Conservation (phyloP, 35 echinoderm and acorn worm genomes). For the Apostichopus californicus region DNA sequence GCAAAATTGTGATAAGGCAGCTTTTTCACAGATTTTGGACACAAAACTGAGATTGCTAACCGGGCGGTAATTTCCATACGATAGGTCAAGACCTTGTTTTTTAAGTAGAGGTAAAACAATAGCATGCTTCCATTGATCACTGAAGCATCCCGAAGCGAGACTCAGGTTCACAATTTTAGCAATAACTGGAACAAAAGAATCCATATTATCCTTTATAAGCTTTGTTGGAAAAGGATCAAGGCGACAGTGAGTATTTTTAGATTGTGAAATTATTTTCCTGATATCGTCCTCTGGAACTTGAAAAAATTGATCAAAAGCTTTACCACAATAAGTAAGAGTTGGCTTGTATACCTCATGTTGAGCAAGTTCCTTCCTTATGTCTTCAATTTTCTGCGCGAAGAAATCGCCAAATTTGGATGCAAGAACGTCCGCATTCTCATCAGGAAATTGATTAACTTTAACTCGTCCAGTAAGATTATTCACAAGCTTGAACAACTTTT, state of each 20-base stretch:
- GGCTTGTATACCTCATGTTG: not conserved
- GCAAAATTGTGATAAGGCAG: too few relatives aligned
- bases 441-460: not conserved
- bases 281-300: not conserved
- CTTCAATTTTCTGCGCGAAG: not conserved
- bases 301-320: not conserved
- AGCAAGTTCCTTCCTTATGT: not conserved
- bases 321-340: not conserved
- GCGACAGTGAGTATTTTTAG: not conserved
- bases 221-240: not conserved
- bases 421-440: not conserved
- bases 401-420: not conserved
- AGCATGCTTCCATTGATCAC: not conserved
- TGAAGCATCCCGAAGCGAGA: not conserved
- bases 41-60: too few relatives aligned
- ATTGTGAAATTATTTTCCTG: not conserved
- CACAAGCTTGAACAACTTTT: not conserved
- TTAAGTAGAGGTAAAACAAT: not conserved
- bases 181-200: not conserved
- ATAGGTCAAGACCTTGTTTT: not conserved
- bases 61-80: too few relatives aligned
- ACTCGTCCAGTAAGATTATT: not conserved
- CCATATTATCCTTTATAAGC: not conserved
- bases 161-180: not conserved
- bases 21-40: too few relatives aligned